Conservation (phyloP, 2,113 vertebrate genomes). For the Leptobrachium leishanense region DNA sequence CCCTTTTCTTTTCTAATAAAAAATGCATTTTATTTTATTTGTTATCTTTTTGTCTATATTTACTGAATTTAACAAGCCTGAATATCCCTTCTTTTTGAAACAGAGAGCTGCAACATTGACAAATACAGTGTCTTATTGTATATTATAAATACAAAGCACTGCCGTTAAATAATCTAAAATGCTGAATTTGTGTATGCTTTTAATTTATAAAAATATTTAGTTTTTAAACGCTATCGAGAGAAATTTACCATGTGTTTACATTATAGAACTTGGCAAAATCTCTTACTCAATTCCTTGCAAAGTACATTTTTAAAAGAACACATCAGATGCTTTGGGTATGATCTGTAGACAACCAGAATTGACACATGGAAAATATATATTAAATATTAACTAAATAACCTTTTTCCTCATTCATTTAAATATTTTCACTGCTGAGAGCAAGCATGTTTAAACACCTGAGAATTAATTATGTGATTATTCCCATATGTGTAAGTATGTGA, state of each 20-base stretch:
- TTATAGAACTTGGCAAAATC: not conserved
- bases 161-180: too few relatives aligned
- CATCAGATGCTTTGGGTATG: not conserved
- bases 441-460: slow-evolving; percentile 32
- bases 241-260: not conserved
- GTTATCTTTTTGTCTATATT: too few relatives aligned
- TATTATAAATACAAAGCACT: too few relatives aligned
- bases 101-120: too few relatives aligned
- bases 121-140: too few relatives aligned
- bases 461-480: slow-evolving; percentile 30
- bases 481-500: slow-evolving; percentile 32
- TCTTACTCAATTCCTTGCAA: not conserved
- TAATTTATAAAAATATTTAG: not conserved
- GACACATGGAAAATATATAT: not conserved
- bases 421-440: slow-evolving; percentile 11
- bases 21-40: too few relatives aligned
- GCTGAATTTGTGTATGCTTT: too few relatives aligned
- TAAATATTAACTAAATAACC: slow-evolving; percentile 8
- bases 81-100: too few relatives aligned
- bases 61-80: too few relatives aligned
- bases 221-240: not conserved
- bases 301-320: not conserved
- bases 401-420: slow-evolving; percentile 10
- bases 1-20: too few relatives aligned
- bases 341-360: not conserved